These are phyloP conservation scores for Sparus aurata DNA, from an alignment of 2,797 vertebrate genomes.

Conservation along the genomic window DNA sequence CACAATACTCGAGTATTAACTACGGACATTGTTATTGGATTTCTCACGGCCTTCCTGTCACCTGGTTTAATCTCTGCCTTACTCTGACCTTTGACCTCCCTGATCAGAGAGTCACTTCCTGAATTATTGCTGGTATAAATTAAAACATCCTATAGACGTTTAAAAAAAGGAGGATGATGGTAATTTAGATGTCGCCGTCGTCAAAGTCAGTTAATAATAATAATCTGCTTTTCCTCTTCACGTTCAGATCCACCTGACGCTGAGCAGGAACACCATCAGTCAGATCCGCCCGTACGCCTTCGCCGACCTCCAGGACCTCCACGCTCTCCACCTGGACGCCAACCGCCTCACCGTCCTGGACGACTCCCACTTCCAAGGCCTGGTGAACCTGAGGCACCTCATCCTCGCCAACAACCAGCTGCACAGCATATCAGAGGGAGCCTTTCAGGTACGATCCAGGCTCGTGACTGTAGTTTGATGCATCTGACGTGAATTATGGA, in stretches of 20 bases:
- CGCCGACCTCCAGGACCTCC: slow-evolving; percentile 91
- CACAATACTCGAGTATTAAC: slow-evolving; percentile 2
- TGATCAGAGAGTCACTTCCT: neutral
- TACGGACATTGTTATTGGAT: slow-evolving; percentile 5
- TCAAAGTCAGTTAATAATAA: neutral
- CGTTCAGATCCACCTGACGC: slow-evolving; percentile 89
- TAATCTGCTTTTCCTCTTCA: neutral
- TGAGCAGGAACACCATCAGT: slow-evolving; percentile 94
- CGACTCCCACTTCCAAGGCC: slow-evolving; percentile 90
- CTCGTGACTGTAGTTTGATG: too few relatives aligned
- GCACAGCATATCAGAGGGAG: slow-evolving; percentile 90
- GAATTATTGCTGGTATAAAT: slow-evolving; percentile 4
- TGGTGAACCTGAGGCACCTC: slow-evolving; percentile 93
- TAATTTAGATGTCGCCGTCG: neutral
- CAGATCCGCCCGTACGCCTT: slow-evolving; percentile 90
- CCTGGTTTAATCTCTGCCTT: too few relatives aligned
- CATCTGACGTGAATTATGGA: too few relatives aligned
- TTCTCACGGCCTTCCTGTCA: too few relatives aligned
- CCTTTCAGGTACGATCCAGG: slow-evolving; percentile 88
- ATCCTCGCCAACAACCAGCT: slow-evolving; percentile 99
- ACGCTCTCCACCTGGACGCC: slow-evolving; percentile 91
- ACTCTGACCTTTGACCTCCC: slow-evolving; percentile 33
- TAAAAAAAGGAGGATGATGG: neutral
- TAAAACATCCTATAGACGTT: neutral
- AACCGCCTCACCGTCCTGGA: slow-evolving; percentile 91